Evolutionary conservation across 2,797 vertebrate genomes (phyloP).

Genomic region (Percopsis omiscomaycus): DNA sequence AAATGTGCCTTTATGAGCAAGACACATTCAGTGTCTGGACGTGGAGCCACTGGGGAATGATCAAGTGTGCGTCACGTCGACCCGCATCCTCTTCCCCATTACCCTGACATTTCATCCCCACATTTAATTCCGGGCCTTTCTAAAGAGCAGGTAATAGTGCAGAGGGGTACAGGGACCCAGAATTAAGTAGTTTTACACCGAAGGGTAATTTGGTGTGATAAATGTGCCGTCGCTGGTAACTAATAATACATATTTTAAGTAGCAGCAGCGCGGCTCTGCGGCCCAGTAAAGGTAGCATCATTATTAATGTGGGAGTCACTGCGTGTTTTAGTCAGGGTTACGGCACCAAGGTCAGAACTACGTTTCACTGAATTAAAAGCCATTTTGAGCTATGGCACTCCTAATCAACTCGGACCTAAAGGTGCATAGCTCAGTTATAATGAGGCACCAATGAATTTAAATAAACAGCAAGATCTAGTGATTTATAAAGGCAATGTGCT

Average conservation of each 20-base stretch:
- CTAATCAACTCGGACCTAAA: slow-evolving; percentile 99
- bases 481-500: slow-evolving; percentile 96
- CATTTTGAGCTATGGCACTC: slow-evolving; percentile 98
- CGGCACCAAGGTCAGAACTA: slow-evolving; percentile 96
- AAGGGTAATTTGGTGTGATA: slow-evolving; percentile 99
- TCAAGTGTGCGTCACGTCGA: slow-evolving; percentile 84
- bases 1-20: slow-evolving; percentile 63
- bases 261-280: slow-evolving; percentile 76
- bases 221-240: slow-evolving; percentile 94
- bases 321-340: slow-evolving; percentile 97
- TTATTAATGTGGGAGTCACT: slow-evolving; percentile 99
- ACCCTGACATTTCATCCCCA: slow-evolving; percentile 88
- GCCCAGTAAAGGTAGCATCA: slow-evolving; percentile 90
- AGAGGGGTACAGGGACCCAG: slow-evolving; percentile 92
- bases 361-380: slow-evolving; percentile 99
- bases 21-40: slow-evolving; percentile 71
- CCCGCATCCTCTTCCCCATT: slow-evolving; percentile 89
- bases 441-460: slow-evolving; percentile 99
- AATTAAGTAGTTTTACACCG: slow-evolving; percentile 99
- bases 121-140: slow-evolving; percentile 95
- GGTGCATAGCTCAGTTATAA: slow-evolving; percentile 99
- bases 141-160: slow-evolving; percentile 99
- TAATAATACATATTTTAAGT: slow-evolving; percentile 99
- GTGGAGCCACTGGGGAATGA: slow-evolving; percentile 79
- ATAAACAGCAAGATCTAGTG: slow-evolving; percentile 97